phyloP scores from a whole-genome alignment of 2,888 invertebrate genomes.

The Argyresthia goedartella region DNA sequence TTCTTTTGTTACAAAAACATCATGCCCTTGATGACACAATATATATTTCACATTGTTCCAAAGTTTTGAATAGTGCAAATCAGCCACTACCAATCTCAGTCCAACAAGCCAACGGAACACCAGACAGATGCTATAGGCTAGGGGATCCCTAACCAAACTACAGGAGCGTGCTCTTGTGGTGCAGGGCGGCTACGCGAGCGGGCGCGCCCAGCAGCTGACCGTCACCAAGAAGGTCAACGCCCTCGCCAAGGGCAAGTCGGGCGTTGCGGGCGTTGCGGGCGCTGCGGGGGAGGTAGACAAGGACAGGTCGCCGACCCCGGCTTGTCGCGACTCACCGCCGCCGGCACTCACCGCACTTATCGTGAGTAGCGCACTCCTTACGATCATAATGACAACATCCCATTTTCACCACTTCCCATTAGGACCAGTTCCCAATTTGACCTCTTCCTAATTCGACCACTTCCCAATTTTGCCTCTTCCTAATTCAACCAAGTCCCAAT shows the following conservation, averaged over 20 bases:
- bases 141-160: slow-evolving; percentile 67
- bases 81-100: background rate
- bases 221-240: slow-evolving; percentile 85
- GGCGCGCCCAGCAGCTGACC: slow-evolving; percentile 74
- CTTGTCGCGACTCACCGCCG: slow-evolving; percentile 15
- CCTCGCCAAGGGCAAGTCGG: slow-evolving; percentile 51
- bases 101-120: slow-evolving; percentile 37
- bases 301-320: slow-evolving; percentile 43
- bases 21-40: too few species aligned
- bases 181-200: slow-evolving; percentile 76
- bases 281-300: slow-evolving; percentile 67
- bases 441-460: too few species aligned
- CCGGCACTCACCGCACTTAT: slow-evolving; percentile 25
- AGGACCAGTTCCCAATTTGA: too few species aligned
- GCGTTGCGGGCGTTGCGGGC: too few species aligned
- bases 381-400: too few species aligned
- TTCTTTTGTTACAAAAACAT: too few species aligned
- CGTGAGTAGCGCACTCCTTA: slow-evolving; percentile 14
- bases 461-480: too few species aligned
- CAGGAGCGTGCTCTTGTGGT: slow-evolving; percentile 78
- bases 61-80: too few species aligned
- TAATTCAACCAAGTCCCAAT: too few species aligned
- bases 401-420: too few species aligned
- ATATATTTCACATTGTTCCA: too few species aligned
- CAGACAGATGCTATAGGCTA: slow-evolving; percentile 54